These are phyloP conservation scores for Paedocypris sp. DNA, from an alignment of 2,113 vertebrate genomes.

Conservation along the genomic window DNA sequence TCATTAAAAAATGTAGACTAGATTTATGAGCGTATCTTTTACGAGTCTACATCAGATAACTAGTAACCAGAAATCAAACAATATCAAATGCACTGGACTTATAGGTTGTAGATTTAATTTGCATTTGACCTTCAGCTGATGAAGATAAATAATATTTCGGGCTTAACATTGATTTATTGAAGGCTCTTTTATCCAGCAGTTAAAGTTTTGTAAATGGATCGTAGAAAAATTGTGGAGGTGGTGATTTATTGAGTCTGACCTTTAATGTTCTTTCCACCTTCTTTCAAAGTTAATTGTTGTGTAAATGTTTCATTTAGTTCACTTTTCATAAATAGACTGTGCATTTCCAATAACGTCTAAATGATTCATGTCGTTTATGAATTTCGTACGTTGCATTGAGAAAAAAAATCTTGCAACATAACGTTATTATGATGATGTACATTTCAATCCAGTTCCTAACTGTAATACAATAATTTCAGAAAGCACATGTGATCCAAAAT, in stretches of 20 bases:
- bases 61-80: no score
- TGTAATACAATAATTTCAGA: no score
- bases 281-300: background rate
- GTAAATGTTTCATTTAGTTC: background rate
- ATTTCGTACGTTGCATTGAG: background rate
- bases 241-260: background rate
- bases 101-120: background rate
- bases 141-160: conserved; percentile 4
- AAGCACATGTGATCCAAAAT: no score
- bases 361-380: background rate
- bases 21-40: no score
- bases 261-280: background rate
- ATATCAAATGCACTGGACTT: no score
- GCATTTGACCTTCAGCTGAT: conserved; percentile 4
- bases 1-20: no score
- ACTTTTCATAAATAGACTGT: background rate
- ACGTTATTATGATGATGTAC: no score
- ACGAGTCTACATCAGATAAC: no score
- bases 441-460: no score
- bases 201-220: background rate
- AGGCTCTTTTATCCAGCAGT: background rate
- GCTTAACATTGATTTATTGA: background rate
- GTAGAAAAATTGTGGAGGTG: background rate
- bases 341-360: background rate
- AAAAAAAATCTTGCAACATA: background rate